Base-by-base conservation (phyloP, 2,113 vertebrate genomes). In the Chaetodon auriga region DNA sequence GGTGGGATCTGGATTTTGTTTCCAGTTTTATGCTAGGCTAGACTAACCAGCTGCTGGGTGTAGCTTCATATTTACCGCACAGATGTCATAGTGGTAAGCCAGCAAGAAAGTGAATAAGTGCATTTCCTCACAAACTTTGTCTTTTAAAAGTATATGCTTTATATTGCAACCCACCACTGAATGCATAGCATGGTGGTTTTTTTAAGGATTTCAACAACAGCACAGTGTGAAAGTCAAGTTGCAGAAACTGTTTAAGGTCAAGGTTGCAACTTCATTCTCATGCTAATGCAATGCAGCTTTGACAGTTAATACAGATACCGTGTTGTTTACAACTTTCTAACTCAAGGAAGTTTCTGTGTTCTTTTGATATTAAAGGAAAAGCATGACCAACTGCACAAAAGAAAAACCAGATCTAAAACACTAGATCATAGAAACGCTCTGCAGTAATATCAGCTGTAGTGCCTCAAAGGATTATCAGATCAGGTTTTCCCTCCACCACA, bases 341-440 rank as follows among this genome's bases (percentile, higher is more conserved):
- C 8, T 51, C 23, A 10, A 72, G 12, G 6, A 5, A 5, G 65
- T 36, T 72, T 51, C 30, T 21, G 4, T 45, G 62, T 71, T 78
- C 35, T 63, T 82, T 46, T 54, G 11, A 71, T 71, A 51, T 75
- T 3, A 30, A 23, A 43, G 23, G 21, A 54, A 72, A 55, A 74
- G 38, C 2, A 41, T 16, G 7, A 4, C 9, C 1, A 1, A 14
- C n/a, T 30, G n/a, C 55, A 41, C 60, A 49, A 3, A 54, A 12
- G 18, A 53, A 51, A 41, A 53, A 18, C 5, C 6, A 62, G 19
- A 77, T 16, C 38, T 41, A 11, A 64, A 51, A 10, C 4, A 53
- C 25, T 25, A 0, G 25, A 51, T 55, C 25, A 46, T 55, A 60
- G 38, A 73, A 64, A n/a, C 19, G 0, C 23, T 63, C 36, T 41